A percentile compares a stretch with the other conserved stretches of the same genome.
These are phyloP conservation scores for Dicyrtoma fusca DNA, from an alignment of 2,888 invertebrate genomes.

Conservation along the genomic window DNA sequence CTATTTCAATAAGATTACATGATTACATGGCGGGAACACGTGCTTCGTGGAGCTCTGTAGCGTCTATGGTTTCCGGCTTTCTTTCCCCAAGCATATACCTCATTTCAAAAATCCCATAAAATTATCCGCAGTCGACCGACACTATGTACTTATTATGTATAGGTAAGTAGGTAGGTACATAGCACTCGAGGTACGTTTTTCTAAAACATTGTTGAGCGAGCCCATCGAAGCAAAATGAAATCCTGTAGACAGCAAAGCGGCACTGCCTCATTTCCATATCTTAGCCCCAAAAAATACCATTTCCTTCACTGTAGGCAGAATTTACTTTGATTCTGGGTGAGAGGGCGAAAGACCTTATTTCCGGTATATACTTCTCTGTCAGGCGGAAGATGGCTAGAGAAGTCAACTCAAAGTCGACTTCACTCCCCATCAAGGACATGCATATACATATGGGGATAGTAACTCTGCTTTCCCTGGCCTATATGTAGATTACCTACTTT, in stretches of 20 bases:
- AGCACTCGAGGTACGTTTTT: too few relatives aligned
- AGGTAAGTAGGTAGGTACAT: too few relatives aligned
- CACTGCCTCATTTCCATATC: constrained; percentile 1
- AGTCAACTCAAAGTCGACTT: too few relatives aligned
- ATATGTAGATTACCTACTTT: too few relatives aligned
- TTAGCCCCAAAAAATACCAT: constrained; percentile 11
- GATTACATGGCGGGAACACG: background rate
- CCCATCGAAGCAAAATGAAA: too few relatives aligned
- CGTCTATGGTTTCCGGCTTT: background rate
- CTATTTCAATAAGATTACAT: background rate
- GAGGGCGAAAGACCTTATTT: constrained; percentile 22
- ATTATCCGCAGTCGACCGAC: background rate
- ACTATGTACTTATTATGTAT: too few relatives aligned
- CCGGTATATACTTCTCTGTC: constrained; percentile 16
- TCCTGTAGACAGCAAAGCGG: too few relatives aligned
- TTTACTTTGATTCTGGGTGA: constrained; percentile 11
- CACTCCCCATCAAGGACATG: too few relatives aligned
- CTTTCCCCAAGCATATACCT: background rate
- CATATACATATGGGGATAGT: too few relatives aligned
- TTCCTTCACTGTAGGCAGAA: background rate
- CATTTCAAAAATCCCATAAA: too few relatives aligned
- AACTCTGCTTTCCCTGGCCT: too few relatives aligned
- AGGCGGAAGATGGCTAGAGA: too few relatives aligned
- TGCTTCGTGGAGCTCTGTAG: background rate
- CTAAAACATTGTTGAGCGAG: background rate